A percentile compares a stretch with the other conserved stretches of the same genome.
Conservation (phyloP, 2,113 vertebrate species). For the Chionodraco myersi region DNA sequence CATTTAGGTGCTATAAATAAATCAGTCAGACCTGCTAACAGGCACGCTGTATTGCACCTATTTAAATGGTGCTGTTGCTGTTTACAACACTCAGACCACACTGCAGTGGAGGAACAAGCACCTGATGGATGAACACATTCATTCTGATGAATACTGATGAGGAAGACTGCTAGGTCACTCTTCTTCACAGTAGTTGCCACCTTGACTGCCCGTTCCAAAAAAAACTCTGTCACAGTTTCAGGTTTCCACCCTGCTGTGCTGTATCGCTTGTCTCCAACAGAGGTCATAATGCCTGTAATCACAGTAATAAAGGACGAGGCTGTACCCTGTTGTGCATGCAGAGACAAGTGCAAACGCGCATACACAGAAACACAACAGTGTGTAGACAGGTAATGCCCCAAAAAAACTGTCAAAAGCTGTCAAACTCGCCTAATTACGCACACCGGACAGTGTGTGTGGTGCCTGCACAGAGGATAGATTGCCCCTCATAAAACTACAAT, state of each 20-base stretch:
- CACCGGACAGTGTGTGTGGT: slow-evolving; percentile 1
- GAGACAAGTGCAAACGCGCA: slow-evolving; percentile 21
- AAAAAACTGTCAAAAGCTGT: slow-evolving; percentile 17
- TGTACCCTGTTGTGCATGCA: slow-evolving; percentile 33
- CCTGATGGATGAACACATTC: slow-evolving; percentile 64
- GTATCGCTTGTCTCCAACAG: slow-evolving; percentile 68
- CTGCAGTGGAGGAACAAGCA: slow-evolving; percentile 51
- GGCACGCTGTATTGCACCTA: slow-evolving; percentile 39
- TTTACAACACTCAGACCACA: slow-evolving; percentile 59
- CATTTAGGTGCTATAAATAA: slow-evolving; percentile 32
- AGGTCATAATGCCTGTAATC: slow-evolving; percentile 72
- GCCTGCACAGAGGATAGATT: slow-evolving; percentile 20
- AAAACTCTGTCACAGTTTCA: slow-evolving; percentile 59
- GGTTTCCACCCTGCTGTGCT: slow-evolving; percentile 56
- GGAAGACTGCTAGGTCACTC: slow-evolving; percentile 49
- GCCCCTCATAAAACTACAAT: slow-evolving; percentile 13
- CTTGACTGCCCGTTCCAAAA: slow-evolving; percentile 57
- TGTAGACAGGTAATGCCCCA: slow-evolving; percentile 14
- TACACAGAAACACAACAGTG: slow-evolving; percentile 3
- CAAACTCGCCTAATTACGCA: not conserved
- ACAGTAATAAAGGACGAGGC: slow-evolving; percentile 59
- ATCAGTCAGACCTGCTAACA: slow-evolving; percentile 39
- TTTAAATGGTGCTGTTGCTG: slow-evolving; percentile 49
- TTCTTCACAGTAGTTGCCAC: slow-evolving; percentile 45
- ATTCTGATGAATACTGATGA: slow-evolving; percentile 64